Conservation (phyloP, 1,140 invertebrate species). For the Calliopsis andreniformis region DNA sequence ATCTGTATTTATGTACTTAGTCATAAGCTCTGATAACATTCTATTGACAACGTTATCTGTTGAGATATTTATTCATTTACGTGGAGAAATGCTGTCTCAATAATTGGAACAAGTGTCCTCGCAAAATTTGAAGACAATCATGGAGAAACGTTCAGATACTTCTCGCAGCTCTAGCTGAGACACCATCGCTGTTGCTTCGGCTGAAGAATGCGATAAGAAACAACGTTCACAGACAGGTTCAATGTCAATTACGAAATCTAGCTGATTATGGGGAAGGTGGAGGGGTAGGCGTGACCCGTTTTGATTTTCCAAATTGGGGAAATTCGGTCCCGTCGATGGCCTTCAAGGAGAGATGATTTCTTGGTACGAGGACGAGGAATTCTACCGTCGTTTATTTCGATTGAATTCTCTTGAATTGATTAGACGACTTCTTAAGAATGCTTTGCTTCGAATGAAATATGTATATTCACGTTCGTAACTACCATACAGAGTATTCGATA, state of each 20-base stretch:
- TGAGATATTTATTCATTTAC: not conserved
- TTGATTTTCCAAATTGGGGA: conserved; percentile 9
- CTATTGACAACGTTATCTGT: not conserved
- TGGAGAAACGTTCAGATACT: not conserved
- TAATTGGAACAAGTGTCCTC: not conserved
- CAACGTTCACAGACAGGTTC: not conserved
- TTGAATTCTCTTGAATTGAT: not conserved
- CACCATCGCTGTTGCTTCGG: not conserved
- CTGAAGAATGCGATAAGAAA: no score
- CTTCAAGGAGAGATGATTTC: not conserved
- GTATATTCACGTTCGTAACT: conserved; percentile 2
- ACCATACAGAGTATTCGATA: not conserved
- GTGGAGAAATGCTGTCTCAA: not conserved
- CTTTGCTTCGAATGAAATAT: not conserved
- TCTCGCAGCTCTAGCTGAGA: not conserved
- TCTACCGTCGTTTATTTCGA: not conserved
- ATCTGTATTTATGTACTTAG: not conserved
- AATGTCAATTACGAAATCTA: not conserved
- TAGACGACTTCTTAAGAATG: conserved; percentile 3
- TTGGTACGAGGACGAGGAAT: conserved; percentile 5
- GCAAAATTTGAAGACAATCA: not conserved
- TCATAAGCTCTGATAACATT: conserved; percentile 5
- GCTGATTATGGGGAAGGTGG: not conserved
- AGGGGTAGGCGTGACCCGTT: not conserved
- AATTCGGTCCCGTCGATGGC: conserved; percentile 35